Base-by-base conservation (phyloP, 1,140 invertebrate genomes). In the Drosophila jambulina region DNA sequence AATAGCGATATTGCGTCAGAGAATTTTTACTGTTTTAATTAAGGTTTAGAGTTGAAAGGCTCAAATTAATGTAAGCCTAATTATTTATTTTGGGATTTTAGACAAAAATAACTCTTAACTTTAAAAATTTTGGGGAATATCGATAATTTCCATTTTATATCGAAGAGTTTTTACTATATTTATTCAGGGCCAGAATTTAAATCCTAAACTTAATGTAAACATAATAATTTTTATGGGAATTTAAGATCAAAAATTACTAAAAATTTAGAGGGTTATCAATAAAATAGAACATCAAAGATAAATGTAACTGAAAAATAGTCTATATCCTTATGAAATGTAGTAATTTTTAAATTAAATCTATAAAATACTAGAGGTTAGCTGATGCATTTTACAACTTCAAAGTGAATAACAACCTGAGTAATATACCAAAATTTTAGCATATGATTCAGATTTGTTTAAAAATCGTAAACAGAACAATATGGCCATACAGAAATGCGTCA, bases 371-470 rank as follows among this genome's bases (percentile, higher is more conserved):
- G 27, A 27, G 27, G 3, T 6, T 8, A 29, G 8, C 27, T 9
- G 8, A n/a, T 19, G 17, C n/a, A 21, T 32, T 53, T 51, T 13
- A 3, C 5, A 8, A 29, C 4, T 45, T 21, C 7, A 53, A 21
- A 6, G 3, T 53, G 7, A 34, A 53, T 0, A 54, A 36, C 21
- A 54, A 12, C 21, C 32, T 54, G 53, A 54, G 32, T 54, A 54
- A 38, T 25, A 2, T 23, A 3, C 1, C 1, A 23, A 54, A 17
- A 17, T 17, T 4, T 38, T 54, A 38, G 21, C 34, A 23, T 23
- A 54, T 54, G 53, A 54, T 54, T 54, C 53, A 54, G 34, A 25
- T 56, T 34, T 51, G 29, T 6, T 23, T n/a, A 48, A 49, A 54
- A 23, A 54, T 23, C 15, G 13, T 54, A 54, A 54, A 54, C 36